Base-by-base conservation (phyloP, 2,888 invertebrate species). In the Xestia c-nigrum region DNA sequence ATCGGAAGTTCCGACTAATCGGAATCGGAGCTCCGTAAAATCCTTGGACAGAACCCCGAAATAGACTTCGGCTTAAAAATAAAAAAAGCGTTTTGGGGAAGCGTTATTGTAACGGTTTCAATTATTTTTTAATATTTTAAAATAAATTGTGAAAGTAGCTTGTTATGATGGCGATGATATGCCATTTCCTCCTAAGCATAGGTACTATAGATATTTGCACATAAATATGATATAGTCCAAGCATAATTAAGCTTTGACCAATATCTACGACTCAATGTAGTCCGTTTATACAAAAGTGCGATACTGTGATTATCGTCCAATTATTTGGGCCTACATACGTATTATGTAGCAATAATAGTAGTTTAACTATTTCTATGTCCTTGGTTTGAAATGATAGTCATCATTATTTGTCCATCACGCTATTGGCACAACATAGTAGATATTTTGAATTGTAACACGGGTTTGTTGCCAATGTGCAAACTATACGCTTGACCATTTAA, bases 311-410 rank as follows among this genome's bases (percentile, higher is more conserved):
- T 72, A 68, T 12, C 10, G 10, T 59, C 38, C 47, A 55, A 81
- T 74, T 75, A 85, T 79, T 75, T 64, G 24, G 19, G 59, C 59
- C 40, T 61, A 40, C 64, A 59, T 47, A 16, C n/a, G 67, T 72
- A 87, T 81, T 79, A 84, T 73, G 61, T 66, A 24, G 75, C 50
- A 76, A 78, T 79, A 77, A 84, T 74, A 81, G 74, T 65, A 38
- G 55, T 81, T 84, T 47, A 67, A 61, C 46, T 52, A 80, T 75
- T 80, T 70, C 19, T 40, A 38, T 72, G 82, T 74, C 87, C 89
- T 85, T 87, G 87, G 67, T 68, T 16, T 24, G 61, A 67, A 81
- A 87, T 78, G 73, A 83, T 84, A 71, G 74, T 10, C 57, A 72
- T 83, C 68, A 87, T 83, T 76, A 80, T 64, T 52, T 61, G 59